Evolutionary conservation across 2,113 vertebrate genomes (phyloP).

Genomic region (Sitta europaea): DNA sequence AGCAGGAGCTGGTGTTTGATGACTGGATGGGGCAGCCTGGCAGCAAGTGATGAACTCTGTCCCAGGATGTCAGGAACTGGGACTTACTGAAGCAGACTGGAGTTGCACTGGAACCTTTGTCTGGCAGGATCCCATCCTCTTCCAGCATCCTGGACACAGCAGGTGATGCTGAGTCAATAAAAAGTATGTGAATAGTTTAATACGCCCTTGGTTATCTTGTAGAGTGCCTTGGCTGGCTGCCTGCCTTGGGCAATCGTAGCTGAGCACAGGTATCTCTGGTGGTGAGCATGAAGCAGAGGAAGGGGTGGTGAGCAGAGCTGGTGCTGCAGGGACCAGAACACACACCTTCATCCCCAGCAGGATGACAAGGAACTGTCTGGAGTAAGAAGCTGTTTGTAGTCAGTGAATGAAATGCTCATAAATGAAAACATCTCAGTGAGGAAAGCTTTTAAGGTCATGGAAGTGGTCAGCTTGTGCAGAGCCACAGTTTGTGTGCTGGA

Average conservation of each 20-base stretch:
- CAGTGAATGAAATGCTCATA: background rate
- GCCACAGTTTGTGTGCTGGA: background rate
- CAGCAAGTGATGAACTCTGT: background rate
- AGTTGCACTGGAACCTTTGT: background rate
- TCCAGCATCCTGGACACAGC: background rate
- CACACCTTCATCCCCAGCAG: background rate
- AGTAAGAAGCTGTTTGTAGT: background rate
- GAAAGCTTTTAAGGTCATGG: background rate
- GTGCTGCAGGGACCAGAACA: background rate
- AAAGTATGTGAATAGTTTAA: background rate
- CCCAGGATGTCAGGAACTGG: background rate
- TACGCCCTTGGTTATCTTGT: rapidly evolving
- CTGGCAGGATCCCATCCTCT: background rate
- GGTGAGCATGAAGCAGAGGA: background rate
- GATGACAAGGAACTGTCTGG: background rate
- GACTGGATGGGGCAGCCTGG: background rate
- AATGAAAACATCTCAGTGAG: background rate
- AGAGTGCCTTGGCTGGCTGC: background rate
- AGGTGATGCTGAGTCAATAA: background rate
- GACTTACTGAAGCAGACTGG: background rate
- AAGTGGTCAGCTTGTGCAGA: background rate
- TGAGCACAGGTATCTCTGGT: background rate
- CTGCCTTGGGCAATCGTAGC: rapidly evolving
- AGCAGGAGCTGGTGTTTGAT: background rate
- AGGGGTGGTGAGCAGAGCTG: background rate